Percentiles rank a stretch among this genome's conserved stretches.
Evolutionary conservation across 2,113 vertebrate genomes (phyloP).

Genomic region (Phaetusa simplex): DNA sequence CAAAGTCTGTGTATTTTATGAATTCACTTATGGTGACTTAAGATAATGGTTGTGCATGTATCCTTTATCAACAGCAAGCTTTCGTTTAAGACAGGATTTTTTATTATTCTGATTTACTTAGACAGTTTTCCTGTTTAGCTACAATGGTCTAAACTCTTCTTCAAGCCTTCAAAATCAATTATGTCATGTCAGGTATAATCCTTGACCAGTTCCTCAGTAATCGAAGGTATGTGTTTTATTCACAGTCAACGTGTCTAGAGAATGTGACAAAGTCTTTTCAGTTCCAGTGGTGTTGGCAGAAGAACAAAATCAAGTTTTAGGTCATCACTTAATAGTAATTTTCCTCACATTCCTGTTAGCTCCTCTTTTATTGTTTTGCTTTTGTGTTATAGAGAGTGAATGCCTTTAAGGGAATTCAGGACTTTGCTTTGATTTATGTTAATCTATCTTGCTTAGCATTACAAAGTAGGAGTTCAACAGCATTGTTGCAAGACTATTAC

Average conservation of each 20-base stretch:
- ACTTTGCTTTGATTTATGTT: neutral
- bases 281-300: neutral
- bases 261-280: conserved; percentile 1
- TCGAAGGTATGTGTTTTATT: neutral
- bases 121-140: neutral
- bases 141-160: neutral
- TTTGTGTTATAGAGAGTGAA: neutral
- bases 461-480: neutral
- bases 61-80: neutral
- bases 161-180: conserved; percentile 10
- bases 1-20: neutral
- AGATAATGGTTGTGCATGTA: neutral
- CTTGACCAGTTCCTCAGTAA: conserved; percentile 4
- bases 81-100: neutral
- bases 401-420: neutral
- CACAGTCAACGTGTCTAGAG: neutral
- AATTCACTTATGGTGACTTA: neutral
- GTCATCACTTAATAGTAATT: neutral
- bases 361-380: neutral
- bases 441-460: neutral
- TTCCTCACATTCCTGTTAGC: neutral
- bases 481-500: neutral
- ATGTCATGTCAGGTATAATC: conserved; percentile 17
- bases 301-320: neutral
- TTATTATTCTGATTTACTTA: neutral